These are phyloP conservation scores for Nomada goodeniana DNA, from an alignment of 2,888 invertebrate genomes.

Conservation along the genomic window DNA sequence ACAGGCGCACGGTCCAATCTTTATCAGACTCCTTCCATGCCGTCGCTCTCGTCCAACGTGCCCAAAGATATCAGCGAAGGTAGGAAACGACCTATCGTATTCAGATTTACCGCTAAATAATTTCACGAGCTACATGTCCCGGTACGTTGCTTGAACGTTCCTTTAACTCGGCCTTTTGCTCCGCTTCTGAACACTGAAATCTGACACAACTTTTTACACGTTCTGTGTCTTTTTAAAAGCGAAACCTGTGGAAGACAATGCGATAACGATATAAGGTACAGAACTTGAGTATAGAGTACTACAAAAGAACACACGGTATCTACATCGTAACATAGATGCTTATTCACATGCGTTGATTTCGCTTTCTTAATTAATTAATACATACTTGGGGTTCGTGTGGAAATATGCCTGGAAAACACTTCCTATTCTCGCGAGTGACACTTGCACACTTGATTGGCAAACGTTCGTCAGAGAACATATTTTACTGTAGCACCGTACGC, in stretches of 20 bases:
- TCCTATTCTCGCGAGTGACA: constrained; percentile 36
- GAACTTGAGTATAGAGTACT: constrained; percentile 66
- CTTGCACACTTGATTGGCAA: neutral
- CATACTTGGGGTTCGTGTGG: constrained; percentile 36
- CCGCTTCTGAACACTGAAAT: constrained; percentile 57
- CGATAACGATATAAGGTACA: constrained; percentile 82
- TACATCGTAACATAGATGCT: constrained; percentile 62
- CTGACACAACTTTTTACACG: constrained; percentile 68
- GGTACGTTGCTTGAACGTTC: constrained; percentile 63
- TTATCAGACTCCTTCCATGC: constrained; percentile 81
- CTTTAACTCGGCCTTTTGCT: constrained; percentile 59
- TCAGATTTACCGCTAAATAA: neutral
- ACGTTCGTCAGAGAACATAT: constrained; percentile 30
- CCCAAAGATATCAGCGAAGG: constrained; percentile 83
- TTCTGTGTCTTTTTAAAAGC: constrained; percentile 79
- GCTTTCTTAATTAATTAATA: constrained; percentile 6
- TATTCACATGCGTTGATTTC: constrained; percentile 64
- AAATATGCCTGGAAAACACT: constrained; percentile 48
- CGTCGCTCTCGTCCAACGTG: constrained; percentile 79
- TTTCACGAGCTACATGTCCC: constrained; percentile 49
- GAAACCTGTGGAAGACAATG: constrained; percentile 82
- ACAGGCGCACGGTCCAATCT: constrained; percentile 78
- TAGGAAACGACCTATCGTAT: constrained; percentile 59
- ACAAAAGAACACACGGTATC: constrained; percentile 55
- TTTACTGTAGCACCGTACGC: constrained; percentile 55